Conservation (phyloP, 2,113 vertebrate species). For the Glareola pratincola region DNA sequence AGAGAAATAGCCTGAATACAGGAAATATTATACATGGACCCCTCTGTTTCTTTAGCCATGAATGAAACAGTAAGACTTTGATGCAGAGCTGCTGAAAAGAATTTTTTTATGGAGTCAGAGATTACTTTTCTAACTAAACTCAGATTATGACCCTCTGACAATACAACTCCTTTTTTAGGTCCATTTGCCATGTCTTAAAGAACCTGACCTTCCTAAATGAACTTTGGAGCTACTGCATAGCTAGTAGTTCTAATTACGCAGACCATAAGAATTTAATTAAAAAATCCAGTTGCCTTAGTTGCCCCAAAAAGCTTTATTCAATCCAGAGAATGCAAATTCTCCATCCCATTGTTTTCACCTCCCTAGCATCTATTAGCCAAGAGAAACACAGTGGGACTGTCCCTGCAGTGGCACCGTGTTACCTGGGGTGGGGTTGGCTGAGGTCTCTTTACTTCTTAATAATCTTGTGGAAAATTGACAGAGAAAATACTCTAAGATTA, state of each 20-base stretch:
- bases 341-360: background rate
- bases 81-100: background rate
- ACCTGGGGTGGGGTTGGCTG: background rate
- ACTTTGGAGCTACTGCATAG: background rate
- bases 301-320: background rate
- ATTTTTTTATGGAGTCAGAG: background rate
- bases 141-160: background rate
- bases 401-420: background rate
- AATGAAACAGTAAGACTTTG: background rate
- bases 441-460: background rate
- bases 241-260: background rate
- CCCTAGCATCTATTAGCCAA: background rate
- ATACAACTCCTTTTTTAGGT: background rate
- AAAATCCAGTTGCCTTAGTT: background rate
- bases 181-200: background rate
- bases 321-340: constrained; percentile 16
- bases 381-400: background rate
- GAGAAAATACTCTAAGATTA: background rate
- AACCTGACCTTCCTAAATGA: background rate
- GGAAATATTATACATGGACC: background rate
- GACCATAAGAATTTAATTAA: constrained; percentile 1
- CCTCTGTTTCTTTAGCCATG: background rate
- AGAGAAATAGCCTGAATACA: background rate
- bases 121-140: background rate
- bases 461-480: background rate